Conservation (phyloP, 1,140 invertebrate genomes). For the Brachionus plicatilis region DNA sequence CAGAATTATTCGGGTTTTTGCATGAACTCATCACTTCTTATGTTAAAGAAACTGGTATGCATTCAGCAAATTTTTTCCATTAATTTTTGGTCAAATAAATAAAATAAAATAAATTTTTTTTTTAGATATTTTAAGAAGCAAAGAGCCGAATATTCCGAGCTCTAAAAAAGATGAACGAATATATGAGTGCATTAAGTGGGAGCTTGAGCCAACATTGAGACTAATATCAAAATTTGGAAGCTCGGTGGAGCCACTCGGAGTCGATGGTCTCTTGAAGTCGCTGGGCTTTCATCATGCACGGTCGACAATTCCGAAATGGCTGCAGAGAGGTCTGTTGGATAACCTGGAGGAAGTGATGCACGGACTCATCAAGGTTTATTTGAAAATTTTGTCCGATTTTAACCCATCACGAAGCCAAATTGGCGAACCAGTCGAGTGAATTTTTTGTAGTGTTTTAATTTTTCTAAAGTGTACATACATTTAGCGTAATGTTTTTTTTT, state of each 20-base stretch:
- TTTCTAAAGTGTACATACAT: not conserved
- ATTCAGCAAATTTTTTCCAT: too few species aligned
- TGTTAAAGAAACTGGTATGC: constrained; percentile 39
- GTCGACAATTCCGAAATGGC: constrained; percentile 97
- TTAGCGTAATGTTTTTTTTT: not conserved
- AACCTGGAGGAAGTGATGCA: constrained; percentile 33
- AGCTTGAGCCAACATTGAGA: constrained; percentile 91
- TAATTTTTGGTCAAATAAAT: not conserved
- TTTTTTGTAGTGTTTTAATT: not conserved
- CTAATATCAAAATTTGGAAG: constrained; percentile 51
- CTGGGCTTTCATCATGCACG: constrained; percentile 91
- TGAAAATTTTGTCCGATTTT: constrained; percentile 25
- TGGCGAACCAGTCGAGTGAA: not conserved
- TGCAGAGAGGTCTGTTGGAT: constrained; percentile 93
- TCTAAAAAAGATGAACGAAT: constrained; percentile 78
- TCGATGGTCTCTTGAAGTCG: constrained; percentile 93
- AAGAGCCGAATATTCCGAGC: constrained; percentile 47
- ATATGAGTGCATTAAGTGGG: constrained; percentile 92
- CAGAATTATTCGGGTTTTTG: constrained; percentile 92
- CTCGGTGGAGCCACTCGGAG: constrained; percentile 21
- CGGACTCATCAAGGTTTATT: constrained; percentile 6
- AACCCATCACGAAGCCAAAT: not conserved
- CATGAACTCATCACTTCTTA: constrained; percentile 94
- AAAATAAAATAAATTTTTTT: not conserved
- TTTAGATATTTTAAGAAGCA: not conserved